Base-by-base conservation (phyloP, 1,140 invertebrate genomes). In the Aplysia californica region DNA sequence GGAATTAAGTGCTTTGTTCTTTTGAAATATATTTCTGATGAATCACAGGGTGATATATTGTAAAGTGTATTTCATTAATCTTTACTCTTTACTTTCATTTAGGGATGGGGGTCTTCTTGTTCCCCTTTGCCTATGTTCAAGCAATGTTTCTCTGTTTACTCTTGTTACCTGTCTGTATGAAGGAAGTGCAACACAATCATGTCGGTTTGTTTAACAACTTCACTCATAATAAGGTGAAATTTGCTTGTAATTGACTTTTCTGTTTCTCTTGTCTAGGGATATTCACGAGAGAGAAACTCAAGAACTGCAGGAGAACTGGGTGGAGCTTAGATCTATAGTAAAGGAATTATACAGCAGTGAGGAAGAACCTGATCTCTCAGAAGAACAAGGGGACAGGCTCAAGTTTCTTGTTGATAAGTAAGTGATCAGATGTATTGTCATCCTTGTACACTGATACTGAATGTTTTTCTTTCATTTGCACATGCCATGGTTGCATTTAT, bases 301-400 rank as follows among this genome's bases (percentile, higher is more conserved):
- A 71, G 89, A 90, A 55, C 86, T 92, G 70, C 91, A 92, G 78
- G 88, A 89, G 65, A 86, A 91, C 66, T 93, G 92, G 91, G 88
- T 89, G 29, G 91, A 92, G 77, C 84, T 93, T 29, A 86, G 91
- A 35, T 91, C 91, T 50, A 89, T 85, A 58, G 83, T 90, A 5
- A 81, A 84, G 26, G 77, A 77, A 58, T 76, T 89, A 50, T 89
- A 90, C 72, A 84, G 73, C 73, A 82, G 76, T 71, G 50, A 78
- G 39, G 78, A 83, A 23, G 79, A 80, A 23, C 67, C 74, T 29
- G 68, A 73, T 23, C 67, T 83, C n/a, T 81, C 80, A 56, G 75
- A 82, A 55, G 80, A 82, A 20, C 83, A 87, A 29, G 75, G 82
- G 67, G 82, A 85, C 6, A 87, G 84, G 58, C 82, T 87, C 20